These are phyloP conservation scores for Phortica magna DNA, from an alignment of 2,888 invertebrate species.

Conservation along the genomic window DNA sequence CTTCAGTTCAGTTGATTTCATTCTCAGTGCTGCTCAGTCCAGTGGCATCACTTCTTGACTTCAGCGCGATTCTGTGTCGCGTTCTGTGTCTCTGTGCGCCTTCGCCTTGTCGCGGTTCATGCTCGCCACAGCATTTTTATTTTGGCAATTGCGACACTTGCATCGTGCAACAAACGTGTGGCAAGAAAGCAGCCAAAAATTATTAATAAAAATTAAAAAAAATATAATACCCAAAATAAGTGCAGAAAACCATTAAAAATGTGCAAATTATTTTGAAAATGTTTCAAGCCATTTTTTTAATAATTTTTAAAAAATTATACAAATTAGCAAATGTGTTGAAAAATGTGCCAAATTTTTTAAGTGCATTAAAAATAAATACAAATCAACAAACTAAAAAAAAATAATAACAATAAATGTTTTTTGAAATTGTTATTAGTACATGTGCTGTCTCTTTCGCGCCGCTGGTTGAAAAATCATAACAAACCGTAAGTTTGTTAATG, in stretches of 20 bases:
- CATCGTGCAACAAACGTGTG: background rate
- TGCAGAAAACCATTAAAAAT: too few species aligned
- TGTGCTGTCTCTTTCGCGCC: slow-evolving; percentile 16
- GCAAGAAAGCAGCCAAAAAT: background rate
- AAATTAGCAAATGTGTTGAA: too few species aligned
- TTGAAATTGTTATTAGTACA: slow-evolving; percentile 39
- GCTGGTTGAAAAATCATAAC: slow-evolving; percentile 1
- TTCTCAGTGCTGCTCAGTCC: background rate
- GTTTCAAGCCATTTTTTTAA: too few species aligned
- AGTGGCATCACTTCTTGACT: background rate
- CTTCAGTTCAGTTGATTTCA: background rate
- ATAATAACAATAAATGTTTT: slow-evolving; percentile 1
- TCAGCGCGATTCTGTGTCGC: background rate
- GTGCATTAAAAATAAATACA: background rate
- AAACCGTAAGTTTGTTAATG: slow-evolving; percentile 39
- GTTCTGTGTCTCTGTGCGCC: background rate
- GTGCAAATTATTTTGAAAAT: too few species aligned
- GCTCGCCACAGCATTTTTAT: background rate
- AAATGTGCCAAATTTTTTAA: background rate
- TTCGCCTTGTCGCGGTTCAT: background rate
- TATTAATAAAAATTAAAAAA: background rate
- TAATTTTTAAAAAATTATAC: too few species aligned
- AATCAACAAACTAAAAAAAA: background rate
- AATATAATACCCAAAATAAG: background rate
- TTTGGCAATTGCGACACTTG: background rate